Base-by-base conservation (phyloP, 2,797 vertebrate genomes). In the Enteromius fasciolatus region DNA sequence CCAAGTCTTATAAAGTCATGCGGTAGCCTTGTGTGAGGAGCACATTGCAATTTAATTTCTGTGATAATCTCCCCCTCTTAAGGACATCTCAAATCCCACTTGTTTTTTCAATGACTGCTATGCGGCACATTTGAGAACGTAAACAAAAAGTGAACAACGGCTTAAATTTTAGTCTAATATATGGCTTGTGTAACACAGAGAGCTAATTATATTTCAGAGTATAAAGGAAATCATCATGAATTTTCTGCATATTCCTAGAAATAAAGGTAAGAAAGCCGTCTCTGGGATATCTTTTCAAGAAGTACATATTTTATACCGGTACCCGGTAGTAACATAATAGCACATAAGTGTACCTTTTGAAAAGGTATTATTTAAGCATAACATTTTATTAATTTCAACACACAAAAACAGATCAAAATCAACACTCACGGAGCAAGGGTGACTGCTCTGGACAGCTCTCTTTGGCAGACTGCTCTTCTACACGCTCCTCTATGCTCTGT, bases 341-440 rank as follows among this genome's bases (percentile, higher is more conserved):
- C n/a, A 23, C n/a, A 54, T n/a, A 54, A 54, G 20, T n/a, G 18
- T 54, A 20, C 2, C 2, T 54, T n/a, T n/a, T 54, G 52, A 61
- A n/a, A 61, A 61, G 12, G 5, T 59, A 59, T 2, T 59, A 2
- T 28, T 28, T 5, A 63, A 63, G 25, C 59, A 31, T 63, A 17
- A 17, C 14, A 31, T 63, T 63, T 63, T 0, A 14, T 59, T 12
- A 41, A 48, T 36, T n/a, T 17, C 18, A 23, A 67, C 20, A n/a
- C 67, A 70, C 23, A 33, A 25, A 50, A 78, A 5, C 54, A 66
- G 25, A 3, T 14, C 6, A 54, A 31, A 61, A 23, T 5, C 31
- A 33, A 59, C 39, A 96, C 98, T 97, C 92, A 98, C 98, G 86
- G 46, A 99, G 91, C 82, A 97, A 84, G 0, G 96, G 96, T 48